Percentiles rank a stretch among this genome's conserved stretches.
These are phyloP conservation scores for Heliconius hewitsoni DNA, from an alignment of 1,140 invertebrate species.

Conservation along the genomic window DNA sequence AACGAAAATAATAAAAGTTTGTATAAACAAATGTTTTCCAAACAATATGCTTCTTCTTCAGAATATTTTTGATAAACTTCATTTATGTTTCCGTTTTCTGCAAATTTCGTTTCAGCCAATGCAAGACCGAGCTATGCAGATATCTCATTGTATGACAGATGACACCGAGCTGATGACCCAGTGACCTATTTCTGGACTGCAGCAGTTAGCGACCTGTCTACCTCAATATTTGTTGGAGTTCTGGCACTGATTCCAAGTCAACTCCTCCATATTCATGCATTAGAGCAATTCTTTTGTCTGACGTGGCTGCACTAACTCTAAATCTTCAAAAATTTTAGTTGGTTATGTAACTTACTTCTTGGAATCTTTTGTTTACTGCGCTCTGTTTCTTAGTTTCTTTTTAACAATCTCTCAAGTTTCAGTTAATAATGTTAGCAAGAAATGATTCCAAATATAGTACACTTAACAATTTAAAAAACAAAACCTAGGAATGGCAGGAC, in stretches of 20 bases:
- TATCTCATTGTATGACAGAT: constrained; percentile 76
- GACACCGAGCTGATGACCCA: constrained; percentile 70
- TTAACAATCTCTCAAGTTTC: not conserved
- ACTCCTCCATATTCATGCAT: constrained; percentile 63
- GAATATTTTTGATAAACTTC: not conserved
- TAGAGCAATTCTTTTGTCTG: constrained; percentile 38
- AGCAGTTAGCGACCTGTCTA: constrained; percentile 65
- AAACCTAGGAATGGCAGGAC: not conserved
- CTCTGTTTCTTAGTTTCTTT: not conserved
- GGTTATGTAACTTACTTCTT: constrained; percentile 6
- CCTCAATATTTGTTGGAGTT: constrained; percentile 72
- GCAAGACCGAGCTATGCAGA: constrained; percentile 65
- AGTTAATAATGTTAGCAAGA: not conserved
- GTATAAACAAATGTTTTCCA: constrained; percentile 20
- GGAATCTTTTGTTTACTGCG: not conserved
- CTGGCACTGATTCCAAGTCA: constrained; percentile 67
- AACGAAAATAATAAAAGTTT: constrained; percentile 22
- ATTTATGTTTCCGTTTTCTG: constrained; percentile 18
- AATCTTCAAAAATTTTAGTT: constrained; percentile 7
- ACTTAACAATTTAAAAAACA: not conserved
- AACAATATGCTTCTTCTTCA: constrained; percentile 4
- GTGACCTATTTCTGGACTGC: constrained; percentile 73
- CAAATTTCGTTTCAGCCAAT: constrained; percentile 56
- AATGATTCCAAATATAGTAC: not conserved
- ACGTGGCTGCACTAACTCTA: not conserved